phyloP scores from a whole-genome alignment of 2,797 vertebrate species.

The Bucorvus abyssinicus region DNA sequence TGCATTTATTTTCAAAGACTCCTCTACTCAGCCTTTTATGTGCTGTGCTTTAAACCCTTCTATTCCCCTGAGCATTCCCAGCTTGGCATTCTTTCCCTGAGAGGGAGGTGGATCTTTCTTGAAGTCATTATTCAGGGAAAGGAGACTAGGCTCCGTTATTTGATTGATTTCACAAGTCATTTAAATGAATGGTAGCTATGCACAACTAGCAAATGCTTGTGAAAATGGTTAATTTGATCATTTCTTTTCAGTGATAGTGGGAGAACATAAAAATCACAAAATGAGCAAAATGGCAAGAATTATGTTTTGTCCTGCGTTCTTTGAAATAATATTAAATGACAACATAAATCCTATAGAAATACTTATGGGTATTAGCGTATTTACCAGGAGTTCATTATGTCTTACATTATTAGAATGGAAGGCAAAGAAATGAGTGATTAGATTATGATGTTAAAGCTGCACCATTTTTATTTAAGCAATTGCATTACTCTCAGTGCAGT shows the following conservation, averaged over 20 bases:
- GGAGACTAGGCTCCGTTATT: conserved; percentile 48
- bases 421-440: conserved; percentile 38
- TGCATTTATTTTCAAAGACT: conserved; percentile 69
- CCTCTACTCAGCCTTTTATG: conserved; percentile 59
- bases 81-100: conserved; percentile 45
- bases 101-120: conserved; percentile 61
- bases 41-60: conserved; percentile 54
- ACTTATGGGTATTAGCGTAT: background rate
- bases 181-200: conserved; percentile 53
- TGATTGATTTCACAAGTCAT: conserved; percentile 59
- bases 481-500: background rate
- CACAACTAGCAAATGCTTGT: conserved; percentile 41
- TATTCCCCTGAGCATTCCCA: conserved; percentile 61
- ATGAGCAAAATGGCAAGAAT: conserved; percentile 10
- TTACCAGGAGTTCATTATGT: conserved; percentile 29
- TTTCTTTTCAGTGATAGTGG: conserved; percentile 9
- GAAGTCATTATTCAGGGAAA: conserved; percentile 64
- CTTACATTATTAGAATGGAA: conserved; percentile 42
- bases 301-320: background rate
- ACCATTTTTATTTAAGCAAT: conserved; percentile 43
- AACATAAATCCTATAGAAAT: conserved; percentile 40
- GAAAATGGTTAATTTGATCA: conserved; percentile 58
- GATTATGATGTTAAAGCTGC: conserved; percentile 22
- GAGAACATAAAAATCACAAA: conserved; percentile 26
- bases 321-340: conserved; percentile 54